Evolutionary conservation across 2,113 vertebrate species (phyloP), one percentile per base, ranked within the genome.

Genomic region (Petrocephalus zakoni): DNA sequence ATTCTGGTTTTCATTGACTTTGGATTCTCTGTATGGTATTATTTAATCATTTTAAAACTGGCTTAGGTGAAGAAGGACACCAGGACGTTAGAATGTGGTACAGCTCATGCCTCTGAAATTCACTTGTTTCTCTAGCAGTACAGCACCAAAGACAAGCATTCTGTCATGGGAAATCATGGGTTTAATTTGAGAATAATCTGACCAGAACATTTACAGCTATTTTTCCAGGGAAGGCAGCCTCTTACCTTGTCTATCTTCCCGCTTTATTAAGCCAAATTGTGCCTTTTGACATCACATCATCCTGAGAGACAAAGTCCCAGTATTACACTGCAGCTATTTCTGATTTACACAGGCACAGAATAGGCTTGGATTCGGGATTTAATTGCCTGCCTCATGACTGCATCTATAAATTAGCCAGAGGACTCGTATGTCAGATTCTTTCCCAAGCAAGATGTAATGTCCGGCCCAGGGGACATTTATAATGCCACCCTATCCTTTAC

Each of bases 381-480:
- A 22, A 56, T n/a, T 56, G 51, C 52, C 19, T 25, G n/a, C 19
- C 52, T 75, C 49, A 81, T 78, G 88, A 72, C 49, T 25, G 22
- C 29, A 46, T 86, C 72, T 87, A 49, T 72, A 90, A 83, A 89
- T 87, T 89, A 56, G 86, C 90, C 46, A 61, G 82, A 72, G 87
- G 88, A 55, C 72, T 89, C 75, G 1, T 53, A 46, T 75, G 88
- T 89, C 88, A 90, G 56, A 56, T 82, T 89, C 47, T 58, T 72
- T 89, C 82, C 55, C 47, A 47, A 87, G 87, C n/a, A 46, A 49
- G 47, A 87, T 51, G 49, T 58, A 72, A 51, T 49, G 68, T 86
- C 82, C 87, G 64, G 85, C 51, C 46, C 46, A 13, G 42, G 61
- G 86, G 49, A 75, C 46, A 75, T 42, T 25, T 6, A 61, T 58